phyloP scores from a whole-genome alignment of 1,140 invertebrate genomes.

The Uloborus diversus region DNA sequence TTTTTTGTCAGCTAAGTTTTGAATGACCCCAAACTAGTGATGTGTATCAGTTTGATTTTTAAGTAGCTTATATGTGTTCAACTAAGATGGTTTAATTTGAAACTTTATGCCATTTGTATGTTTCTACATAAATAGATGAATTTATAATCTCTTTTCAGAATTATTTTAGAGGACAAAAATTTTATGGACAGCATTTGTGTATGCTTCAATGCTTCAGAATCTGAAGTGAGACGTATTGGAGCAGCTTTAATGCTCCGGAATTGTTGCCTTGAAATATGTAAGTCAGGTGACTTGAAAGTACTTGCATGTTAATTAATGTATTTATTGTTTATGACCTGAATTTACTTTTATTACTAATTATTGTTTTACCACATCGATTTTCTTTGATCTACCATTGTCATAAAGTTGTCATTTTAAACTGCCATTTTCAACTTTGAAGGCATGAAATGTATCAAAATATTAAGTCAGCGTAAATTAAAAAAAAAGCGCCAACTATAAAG shows the following conservation, averaged over 20 bases:
- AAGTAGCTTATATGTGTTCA: too few species aligned
- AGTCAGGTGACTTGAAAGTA: neutral
- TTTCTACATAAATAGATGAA: neutral
- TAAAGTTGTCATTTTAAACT: neutral
- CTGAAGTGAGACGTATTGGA: neutral
- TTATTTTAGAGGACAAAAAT: neutral
- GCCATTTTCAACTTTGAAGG: neutral
- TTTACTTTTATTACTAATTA: neutral
- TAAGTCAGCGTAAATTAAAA: too few species aligned
- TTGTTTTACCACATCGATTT: neutral
- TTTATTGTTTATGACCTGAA: too few species aligned
- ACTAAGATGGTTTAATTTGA: neutral
- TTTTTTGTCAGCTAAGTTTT: too few species aligned
- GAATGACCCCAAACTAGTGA: too few species aligned
- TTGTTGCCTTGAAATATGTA: constrained; percentile 11
- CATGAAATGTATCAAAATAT: neutral
- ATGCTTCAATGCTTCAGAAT: neutral
- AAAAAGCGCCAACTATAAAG: too few species aligned
- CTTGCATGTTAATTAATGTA: neutral
- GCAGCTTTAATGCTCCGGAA: neutral
- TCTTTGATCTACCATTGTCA: too few species aligned
- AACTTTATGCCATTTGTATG: neutral
- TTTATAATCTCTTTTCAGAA: neutral
- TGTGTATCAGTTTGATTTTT: too few species aligned
- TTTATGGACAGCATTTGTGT: neutral